Evolutionary conservation across 2,888 invertebrate genomes (phyloP).

Genomic region (Philhelius pedissequus): DNA sequence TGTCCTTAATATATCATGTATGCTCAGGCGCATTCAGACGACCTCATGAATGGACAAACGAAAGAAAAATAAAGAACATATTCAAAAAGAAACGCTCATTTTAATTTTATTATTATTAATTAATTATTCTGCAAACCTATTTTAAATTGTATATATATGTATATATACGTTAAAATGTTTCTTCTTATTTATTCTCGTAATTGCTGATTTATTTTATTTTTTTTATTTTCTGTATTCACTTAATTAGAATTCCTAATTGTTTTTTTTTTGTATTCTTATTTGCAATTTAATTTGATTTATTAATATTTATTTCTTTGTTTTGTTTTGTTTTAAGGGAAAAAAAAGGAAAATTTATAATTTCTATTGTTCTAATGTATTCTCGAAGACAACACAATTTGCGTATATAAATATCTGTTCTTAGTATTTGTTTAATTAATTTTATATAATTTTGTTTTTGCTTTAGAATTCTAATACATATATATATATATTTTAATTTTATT

Average conservation of each 20-base stretch:
- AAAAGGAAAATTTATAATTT: constrained; percentile 30
- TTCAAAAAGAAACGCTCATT: constrained; percentile 38
- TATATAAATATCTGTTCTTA: constrained; percentile 53
- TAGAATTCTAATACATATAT: constrained; percentile 56
- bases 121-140: constrained; percentile 54
- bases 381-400: constrained; percentile 56
- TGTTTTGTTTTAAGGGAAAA: constrained; percentile 29
- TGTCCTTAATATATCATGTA: constrained; percentile 51
- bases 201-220: constrained; percentile 29
- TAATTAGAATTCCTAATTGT: constrained; percentile 53
- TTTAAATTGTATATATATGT: background rate
- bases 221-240: constrained; percentile 25
- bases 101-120: constrained; percentile 39
- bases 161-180: constrained; percentile 38
- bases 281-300: constrained; percentile 25
- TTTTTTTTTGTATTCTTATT: constrained; percentile 31
- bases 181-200: constrained; percentile 57
- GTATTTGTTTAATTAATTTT: constrained; percentile 13
- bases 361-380: constrained; percentile 39
- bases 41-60: constrained; percentile 48
- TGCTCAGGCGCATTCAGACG: constrained; percentile 12
- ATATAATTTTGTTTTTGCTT: constrained; percentile 25
- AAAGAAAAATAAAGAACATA: constrained; percentile 23
- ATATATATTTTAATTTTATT: constrained; percentile 35
- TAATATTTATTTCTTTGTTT: constrained; percentile 9